Evolutionary conservation across 2,888 invertebrate genomes (phyloP).

Genomic region (Drosophila barbarae): DNA sequence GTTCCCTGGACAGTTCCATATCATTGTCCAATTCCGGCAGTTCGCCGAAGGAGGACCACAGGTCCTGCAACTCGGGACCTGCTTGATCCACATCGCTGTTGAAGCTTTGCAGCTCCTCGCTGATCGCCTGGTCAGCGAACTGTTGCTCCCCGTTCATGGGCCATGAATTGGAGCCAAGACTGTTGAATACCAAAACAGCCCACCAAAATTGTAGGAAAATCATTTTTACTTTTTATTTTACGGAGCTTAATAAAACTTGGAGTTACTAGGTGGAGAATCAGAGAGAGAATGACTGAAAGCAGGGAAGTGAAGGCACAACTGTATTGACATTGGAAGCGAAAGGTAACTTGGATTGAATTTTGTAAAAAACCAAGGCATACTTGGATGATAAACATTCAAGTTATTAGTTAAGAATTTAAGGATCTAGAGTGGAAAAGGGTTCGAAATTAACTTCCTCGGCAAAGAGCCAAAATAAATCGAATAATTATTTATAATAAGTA

Average conservation of each 20-base stretch:
- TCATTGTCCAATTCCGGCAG: too few relatives aligned
- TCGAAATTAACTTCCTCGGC: not conserved
- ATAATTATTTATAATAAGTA: not conserved
- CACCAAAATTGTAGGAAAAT: slow-evolving; percentile 65
- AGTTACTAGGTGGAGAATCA: not conserved
- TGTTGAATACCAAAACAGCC: slow-evolving; percentile 53
- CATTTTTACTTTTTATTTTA: slow-evolving; percentile 30
- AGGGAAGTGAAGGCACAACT: rapidly evolving
- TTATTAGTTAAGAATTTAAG: not conserved
- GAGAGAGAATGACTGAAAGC: slow-evolving; percentile 7
- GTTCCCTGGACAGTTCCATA: not conserved
- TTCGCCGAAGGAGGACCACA: not conserved
- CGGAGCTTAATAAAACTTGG: not conserved
- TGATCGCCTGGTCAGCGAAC: not conserved
- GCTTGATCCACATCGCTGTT: not conserved
- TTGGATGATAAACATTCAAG: not conserved
- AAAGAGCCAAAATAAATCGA: not conserved
- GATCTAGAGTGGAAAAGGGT: not conserved
- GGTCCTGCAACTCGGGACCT: not conserved
- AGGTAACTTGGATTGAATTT: not conserved
- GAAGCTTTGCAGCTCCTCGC: not conserved
- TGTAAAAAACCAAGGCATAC: not conserved
- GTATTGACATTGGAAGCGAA: not conserved
- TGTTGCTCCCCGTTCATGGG: slow-evolving; percentile 34
- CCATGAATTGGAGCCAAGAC: slow-evolving; percentile 1